Conservation (phyloP, 2,888 invertebrate species). For the Plagiodera versicolora region DNA sequence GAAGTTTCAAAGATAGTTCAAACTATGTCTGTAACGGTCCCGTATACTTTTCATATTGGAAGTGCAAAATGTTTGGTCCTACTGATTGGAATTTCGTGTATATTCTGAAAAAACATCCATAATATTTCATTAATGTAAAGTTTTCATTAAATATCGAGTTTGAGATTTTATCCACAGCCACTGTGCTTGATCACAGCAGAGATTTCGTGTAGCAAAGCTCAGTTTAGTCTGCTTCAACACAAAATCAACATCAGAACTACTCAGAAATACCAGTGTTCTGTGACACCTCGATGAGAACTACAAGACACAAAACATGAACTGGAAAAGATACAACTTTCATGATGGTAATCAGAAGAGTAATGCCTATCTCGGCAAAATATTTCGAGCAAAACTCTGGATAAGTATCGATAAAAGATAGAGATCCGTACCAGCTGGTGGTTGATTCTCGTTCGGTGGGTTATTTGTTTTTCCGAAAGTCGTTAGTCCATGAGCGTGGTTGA, state of each 20-base stretch:
- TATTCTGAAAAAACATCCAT: no score
- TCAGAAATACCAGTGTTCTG: constrained; percentile 28
- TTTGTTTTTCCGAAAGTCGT: constrained; percentile 54
- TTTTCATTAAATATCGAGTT: no score
- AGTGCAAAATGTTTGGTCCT: no score
- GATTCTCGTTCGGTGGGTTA: constrained; percentile 33
- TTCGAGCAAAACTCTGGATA: constrained; percentile 34
- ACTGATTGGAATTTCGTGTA: no score
- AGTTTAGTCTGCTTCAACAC: no score
- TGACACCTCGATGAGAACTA: constrained; percentile 19
- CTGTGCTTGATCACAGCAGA: no score
- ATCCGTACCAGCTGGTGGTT: constrained; percentile 45
- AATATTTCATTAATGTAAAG: no score
- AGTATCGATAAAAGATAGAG: constrained; percentile 24
- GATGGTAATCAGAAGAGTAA: constrained; percentile 30
- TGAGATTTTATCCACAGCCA: no score
- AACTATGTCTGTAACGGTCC: no score
- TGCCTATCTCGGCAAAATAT: constrained; percentile 36
- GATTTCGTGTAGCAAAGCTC: no score
- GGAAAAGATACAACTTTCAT: constrained; percentile 22
- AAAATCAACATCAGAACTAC: background rate
- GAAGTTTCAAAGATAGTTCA: no score
- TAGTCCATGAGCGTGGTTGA: constrained; percentile 54
- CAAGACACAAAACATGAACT: constrained; percentile 18
- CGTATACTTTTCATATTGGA: no score